Percentiles rank a stretch among this genome's conserved stretches.
These are phyloP conservation scores for Mythimna vitellina DNA, from an alignment of 2,888 invertebrate species.

Conservation along the genomic window DNA sequence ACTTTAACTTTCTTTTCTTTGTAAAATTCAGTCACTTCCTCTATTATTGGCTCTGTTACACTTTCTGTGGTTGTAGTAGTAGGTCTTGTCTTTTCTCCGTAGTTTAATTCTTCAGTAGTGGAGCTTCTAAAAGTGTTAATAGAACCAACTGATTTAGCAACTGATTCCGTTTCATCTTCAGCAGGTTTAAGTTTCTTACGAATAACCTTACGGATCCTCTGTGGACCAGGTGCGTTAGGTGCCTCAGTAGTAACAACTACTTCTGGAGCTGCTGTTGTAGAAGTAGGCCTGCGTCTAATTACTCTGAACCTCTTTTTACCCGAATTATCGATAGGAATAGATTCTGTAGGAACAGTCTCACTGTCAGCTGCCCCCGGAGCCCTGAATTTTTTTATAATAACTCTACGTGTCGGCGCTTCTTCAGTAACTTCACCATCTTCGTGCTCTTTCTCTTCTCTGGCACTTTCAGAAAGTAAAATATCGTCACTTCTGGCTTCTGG, in stretches of 20 bases:
- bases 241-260: slow-evolving; percentile 64
- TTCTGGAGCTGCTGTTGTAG: slow-evolving; percentile 69
- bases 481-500: slow-evolving; percentile 81
- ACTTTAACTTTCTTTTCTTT: slow-evolving; percentile 54
- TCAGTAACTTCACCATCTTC: slow-evolving; percentile 70
- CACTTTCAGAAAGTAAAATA: slow-evolving; percentile 87
- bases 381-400: slow-evolving; percentile 78
- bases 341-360: slow-evolving; percentile 72
- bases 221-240: slow-evolving; percentile 57
- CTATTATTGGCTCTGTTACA: slow-evolving; percentile 63
- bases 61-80: slow-evolving; percentile 64
- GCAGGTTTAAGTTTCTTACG: slow-evolving; percentile 80
- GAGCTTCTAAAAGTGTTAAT: slow-evolving; percentile 67
- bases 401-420: slow-evolving; percentile 73
- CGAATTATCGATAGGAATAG: slow-evolving; percentile 75
- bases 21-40: slow-evolving; percentile 65
- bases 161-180: slow-evolving; percentile 75
- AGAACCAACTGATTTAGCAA: slow-evolving; percentile 74
- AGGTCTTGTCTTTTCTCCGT: slow-evolving; percentile 79
- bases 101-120: slow-evolving; percentile 75
- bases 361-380: slow-evolving; percentile 67
- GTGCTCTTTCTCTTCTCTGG: slow-evolving; percentile 88
- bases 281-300: slow-evolving; percentile 81
- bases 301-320: slow-evolving; percentile 82
- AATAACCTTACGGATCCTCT: slow-evolving; percentile 83